Base-by-base conservation (phyloP, 2,888 invertebrate genomes). In the Bombyx huttoni region DNA sequence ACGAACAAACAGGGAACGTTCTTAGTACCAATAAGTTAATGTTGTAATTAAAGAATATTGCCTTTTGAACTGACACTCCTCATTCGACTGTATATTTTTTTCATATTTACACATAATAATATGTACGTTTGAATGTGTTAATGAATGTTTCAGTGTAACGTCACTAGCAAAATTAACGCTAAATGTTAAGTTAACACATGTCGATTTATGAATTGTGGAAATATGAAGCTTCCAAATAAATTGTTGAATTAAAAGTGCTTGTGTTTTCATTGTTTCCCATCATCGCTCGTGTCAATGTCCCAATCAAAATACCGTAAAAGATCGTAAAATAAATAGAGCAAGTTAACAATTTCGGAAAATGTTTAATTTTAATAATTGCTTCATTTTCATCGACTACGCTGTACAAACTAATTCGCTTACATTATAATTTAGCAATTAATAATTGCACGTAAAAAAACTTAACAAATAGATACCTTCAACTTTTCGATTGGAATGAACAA, bases 391-490 rank as follows among this genome's bases (percentile, higher is more conserved):
- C 86, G 81, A 83, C 86, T 87, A 86, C 81, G 88, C 88, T 87
- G 84, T 88, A 88, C 86, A 88, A 83, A 85, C 88, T 88, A 88
- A 81, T 76, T 84, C 73, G 86, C 88, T 88, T 88, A 88, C 80
- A 87, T 84, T 87, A 63, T 52, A 84, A 83, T 84, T 86, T 88
- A 88, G 88, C 88, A 87, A 87, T 88, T 86, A 88, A 88, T 87
- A 88, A 88, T 88, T 88, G 88, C 88, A 88, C 88, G 88, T 88
- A 88, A 88, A 88, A 80, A 88, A 88, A 88, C 88, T 88, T 88
- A 88, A 88, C 86, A 87, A 88, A 84, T 86, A 88, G 78, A 75
- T 87, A 86, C 72, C 78, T 80, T 87, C 83, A 88, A 85, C 86
- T 79, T 85, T 86, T 88, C 83, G 78, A 83, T 82, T 88, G 88